phyloP scores from a whole-genome alignment of 2,888 invertebrate genomes.

The Clanis bilineata region DNA sequence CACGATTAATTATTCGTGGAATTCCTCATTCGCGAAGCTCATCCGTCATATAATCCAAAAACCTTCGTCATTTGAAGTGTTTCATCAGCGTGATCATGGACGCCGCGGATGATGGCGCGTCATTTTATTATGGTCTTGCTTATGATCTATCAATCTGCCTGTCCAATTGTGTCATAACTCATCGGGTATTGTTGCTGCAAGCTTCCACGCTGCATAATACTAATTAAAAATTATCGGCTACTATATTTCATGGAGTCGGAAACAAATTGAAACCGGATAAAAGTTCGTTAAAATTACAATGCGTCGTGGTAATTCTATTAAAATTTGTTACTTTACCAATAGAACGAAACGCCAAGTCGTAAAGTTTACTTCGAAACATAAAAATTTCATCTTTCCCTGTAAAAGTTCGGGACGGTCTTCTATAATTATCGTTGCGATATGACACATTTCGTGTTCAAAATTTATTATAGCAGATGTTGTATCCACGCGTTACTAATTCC shows the following conservation, averaged over 20 bases:
- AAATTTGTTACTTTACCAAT: slow-evolving; percentile 29
- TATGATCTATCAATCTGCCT: slow-evolving; percentile 43
- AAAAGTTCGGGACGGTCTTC: slow-evolving; percentile 53
- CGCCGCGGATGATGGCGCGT: slow-evolving; percentile 43
- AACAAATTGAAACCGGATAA: neutral
- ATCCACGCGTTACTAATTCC: slow-evolving; percentile 31
- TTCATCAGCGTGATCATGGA: slow-evolving; percentile 44
- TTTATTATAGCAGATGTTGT: slow-evolving; percentile 52
- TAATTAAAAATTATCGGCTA: neutral
- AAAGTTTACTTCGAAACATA: slow-evolving; percentile 51
- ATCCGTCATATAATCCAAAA: neutral
- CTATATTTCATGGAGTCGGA: neutral
- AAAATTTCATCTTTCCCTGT: slow-evolving; percentile 56
- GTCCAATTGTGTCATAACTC: slow-evolving; percentile 57
- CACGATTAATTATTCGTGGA: neutral
- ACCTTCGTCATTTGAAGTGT: slow-evolving; percentile 19
- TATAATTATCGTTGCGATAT: slow-evolving; percentile 56
- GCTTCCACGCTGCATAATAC: slow-evolving; percentile 5
- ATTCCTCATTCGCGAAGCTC: no score
- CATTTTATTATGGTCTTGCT: slow-evolving; percentile 45
- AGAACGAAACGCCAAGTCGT: slow-evolving; percentile 33
- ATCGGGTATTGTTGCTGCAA: slow-evolving; percentile 33
- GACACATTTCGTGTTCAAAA: slow-evolving; percentile 53
- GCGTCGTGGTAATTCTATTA: neutral
- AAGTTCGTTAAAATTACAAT: neutral